Percentiles rank a stretch among this genome's conserved stretches.
These are phyloP conservation scores for Acronicta aceris DNA, from an alignment of 2,888 invertebrate genomes.

Conservation along the genomic window DNA sequence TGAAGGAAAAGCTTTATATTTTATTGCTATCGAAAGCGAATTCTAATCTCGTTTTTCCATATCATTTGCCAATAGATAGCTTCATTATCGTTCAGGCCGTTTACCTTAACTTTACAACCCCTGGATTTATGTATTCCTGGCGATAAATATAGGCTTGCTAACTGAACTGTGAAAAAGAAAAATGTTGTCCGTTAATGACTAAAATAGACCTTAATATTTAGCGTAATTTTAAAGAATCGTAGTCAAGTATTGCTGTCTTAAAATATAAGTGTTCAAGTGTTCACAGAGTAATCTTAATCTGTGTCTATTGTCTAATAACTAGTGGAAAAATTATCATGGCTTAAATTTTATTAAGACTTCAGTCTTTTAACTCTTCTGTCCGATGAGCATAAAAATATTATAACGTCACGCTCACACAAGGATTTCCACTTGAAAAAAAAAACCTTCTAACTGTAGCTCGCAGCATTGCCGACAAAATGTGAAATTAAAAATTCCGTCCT, in stretches of 20 bases:
- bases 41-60: conserved; percentile 64
- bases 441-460: conserved; percentile 3
- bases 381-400: no score
- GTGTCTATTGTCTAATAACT: no score
- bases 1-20: conserved; percentile 48
- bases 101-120: conserved; percentile 53
- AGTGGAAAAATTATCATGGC: no score
- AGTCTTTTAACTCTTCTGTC: no score
- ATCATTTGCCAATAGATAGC: conserved; percentile 60
- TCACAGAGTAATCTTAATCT: no score
- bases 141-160: conserved; percentile 11
- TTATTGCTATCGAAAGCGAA: conserved; percentile 57
- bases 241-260: no score
- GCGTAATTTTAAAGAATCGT: no score
- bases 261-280: no score
- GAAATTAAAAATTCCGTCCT: conserved; percentile 39
- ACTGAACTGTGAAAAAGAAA: not conserved
- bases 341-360: no score
- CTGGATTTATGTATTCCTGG: conserved; percentile 30
- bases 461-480: conserved; percentile 12
- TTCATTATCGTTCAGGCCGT: conserved; percentile 60
- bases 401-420: not conserved
- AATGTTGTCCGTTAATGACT: no score
- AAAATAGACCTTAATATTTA: no score
- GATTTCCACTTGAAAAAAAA: conserved; percentile 1